Percentiles rank a stretch among this genome's conserved stretches.
Evolutionary conservation across 2,113 vertebrate species (phyloP).

Genomic region (Clinocottus analis): DNA sequence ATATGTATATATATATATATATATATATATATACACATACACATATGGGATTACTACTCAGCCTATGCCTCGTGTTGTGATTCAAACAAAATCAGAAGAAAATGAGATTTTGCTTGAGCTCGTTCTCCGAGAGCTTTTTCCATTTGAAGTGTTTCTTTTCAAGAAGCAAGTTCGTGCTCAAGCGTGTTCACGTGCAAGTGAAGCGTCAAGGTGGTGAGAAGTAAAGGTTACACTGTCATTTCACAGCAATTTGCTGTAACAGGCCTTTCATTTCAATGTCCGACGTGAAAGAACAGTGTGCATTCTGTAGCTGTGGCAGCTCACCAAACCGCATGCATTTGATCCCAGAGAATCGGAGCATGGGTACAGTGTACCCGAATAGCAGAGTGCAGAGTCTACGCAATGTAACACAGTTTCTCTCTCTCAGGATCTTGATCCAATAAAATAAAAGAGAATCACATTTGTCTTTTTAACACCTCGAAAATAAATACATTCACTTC

Average conservation of each 20-base stretch:
- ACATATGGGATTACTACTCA: background rate
- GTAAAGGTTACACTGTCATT: conserved; percentile 14
- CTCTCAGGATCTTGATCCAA: background rate
- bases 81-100: conserved; percentile 20
- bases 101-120: conserved; percentile 7
- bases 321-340: conserved; percentile 1
- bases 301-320: background rate
- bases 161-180: background rate
- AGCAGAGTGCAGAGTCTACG: background rate
- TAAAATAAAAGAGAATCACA: background rate
- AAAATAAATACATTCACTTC: conserved; percentile 6
- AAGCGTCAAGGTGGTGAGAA: background rate
- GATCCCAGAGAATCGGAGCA: background rate
- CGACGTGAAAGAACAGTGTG: conserved; percentile 17
- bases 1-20: background rate
- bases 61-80: conserved; percentile 14
- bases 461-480: background rate
- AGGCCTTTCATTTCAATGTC: conserved; percentile 18
- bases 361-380: background rate
- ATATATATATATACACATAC: too few relatives aligned
- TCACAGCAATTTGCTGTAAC: conserved; percentile 18
- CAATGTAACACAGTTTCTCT: background rate
- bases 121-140: background rate
- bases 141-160: conserved; percentile 6
- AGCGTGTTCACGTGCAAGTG: conserved; percentile 12